Percentiles rank a stretch among this genome's conserved stretches.
Conservation (phyloP, 2,113 vertebrate genomes). For the Pomatostomus ruficeps region DNA sequence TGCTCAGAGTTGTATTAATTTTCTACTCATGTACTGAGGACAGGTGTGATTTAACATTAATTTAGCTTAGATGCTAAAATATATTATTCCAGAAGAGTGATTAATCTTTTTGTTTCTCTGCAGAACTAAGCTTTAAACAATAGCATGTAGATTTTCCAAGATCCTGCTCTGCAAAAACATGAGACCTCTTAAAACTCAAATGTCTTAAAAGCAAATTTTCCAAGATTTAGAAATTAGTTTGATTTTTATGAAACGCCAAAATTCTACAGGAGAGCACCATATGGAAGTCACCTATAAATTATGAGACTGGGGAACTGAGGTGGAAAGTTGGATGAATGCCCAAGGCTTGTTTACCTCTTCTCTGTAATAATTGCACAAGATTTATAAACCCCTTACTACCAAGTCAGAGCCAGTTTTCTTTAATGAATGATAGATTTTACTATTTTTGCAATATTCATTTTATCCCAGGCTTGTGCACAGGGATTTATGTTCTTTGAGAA, state of each 20-base stretch:
- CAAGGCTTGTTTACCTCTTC: not conserved
- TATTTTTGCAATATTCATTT: not conserved
- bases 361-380: not conserved
- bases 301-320: not conserved
- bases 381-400: not conserved
- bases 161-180: not conserved
- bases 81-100: not conserved
- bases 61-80: not conserved
- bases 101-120: not conserved
- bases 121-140: not conserved
- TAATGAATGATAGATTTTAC: not conserved
- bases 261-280: not conserved
- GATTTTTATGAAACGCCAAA: not conserved
- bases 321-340: not conserved
- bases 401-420: not conserved
- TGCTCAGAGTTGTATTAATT: not conserved
- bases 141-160: not conserved
- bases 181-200: not conserved
- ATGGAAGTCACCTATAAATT: not conserved
- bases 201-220: not conserved
- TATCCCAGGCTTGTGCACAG: not conserved
- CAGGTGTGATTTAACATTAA: not conserved
- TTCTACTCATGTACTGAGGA: not conserved
- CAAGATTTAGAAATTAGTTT: not conserved
- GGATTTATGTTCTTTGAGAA: not conserved